phyloP scores from a whole-genome alignment of 2,888 invertebrate species.

The Euzophera pinguis region DNA sequence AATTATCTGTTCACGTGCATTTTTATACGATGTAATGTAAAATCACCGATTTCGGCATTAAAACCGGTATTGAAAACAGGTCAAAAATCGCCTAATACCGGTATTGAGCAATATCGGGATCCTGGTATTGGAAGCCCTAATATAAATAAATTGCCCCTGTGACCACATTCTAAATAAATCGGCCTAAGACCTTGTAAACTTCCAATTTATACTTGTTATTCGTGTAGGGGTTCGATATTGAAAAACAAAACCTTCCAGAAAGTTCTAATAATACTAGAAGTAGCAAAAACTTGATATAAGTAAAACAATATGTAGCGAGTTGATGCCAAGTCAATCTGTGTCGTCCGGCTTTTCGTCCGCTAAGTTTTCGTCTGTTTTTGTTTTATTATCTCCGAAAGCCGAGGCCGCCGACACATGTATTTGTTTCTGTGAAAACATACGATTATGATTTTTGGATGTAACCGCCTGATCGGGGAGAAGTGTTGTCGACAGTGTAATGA shows the following conservation, averaged over 20 bases:
- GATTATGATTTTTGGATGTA: background rate
- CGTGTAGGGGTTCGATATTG: too few species aligned
- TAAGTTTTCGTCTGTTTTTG: conserved; percentile 6
- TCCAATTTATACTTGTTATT: background rate
- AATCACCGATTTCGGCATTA: too few species aligned
- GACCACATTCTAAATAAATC: too few species aligned
- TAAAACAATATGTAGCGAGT: conserved; percentile 5
- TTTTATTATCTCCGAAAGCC: conserved; percentile 8
- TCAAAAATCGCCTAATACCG: too few species aligned
- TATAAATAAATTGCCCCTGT: too few species aligned
- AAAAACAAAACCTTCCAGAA: too few species aligned
- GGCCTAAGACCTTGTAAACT: background rate
- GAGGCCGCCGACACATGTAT: conserved; percentile 2
- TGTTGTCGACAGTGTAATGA: too few species aligned
- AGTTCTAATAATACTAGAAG: background rate
- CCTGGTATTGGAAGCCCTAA: too few species aligned
- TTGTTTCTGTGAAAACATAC: background rate
- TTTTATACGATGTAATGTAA: too few species aligned
- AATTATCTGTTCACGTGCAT: too few species aligned
- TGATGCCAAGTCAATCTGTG: conserved; percentile 10
- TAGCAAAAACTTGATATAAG: background rate
- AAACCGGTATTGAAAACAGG: too few species aligned
- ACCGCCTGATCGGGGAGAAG: background rate
- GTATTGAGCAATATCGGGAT: too few species aligned
- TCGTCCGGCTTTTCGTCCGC: conserved; percentile 10